A percentile compares a stretch with the other conserved stretches of the same genome.
phyloP scores from a whole-genome alignment of 2,113 vertebrate species.

The Pica pica region DNA sequence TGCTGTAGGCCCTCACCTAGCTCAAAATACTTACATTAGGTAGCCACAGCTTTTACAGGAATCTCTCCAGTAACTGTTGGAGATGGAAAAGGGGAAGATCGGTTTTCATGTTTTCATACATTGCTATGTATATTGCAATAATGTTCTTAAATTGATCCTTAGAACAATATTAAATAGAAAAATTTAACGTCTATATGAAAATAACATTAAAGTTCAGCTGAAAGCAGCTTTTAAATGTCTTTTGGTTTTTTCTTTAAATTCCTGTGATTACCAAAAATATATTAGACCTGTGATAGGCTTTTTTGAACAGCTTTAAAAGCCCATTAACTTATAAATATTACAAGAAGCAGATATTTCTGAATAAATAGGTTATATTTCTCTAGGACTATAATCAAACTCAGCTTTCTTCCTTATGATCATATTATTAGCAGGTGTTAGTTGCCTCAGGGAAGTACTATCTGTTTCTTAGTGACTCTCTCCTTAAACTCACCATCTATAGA shows the following conservation, averaged over 20 bases:
- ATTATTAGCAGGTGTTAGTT: neutral
- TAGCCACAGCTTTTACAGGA: neutral
- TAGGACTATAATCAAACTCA: neutral
- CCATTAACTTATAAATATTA: neutral
- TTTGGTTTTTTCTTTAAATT: neutral
- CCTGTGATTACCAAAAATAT: neutral
- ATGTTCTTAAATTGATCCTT: neutral
- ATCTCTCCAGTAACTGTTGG: neutral
- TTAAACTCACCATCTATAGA: neutral
- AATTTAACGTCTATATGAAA: neutral
- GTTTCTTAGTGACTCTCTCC: neutral
- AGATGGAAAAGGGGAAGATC: neutral
- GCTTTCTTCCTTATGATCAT: neutral
- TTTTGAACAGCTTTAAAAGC: neutral
- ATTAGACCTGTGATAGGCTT: neutral
- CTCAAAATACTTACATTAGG: neutral
- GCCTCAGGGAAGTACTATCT: neutral
- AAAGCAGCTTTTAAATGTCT: neutral
- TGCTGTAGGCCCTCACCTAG: neutral
- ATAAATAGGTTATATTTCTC: neutral
- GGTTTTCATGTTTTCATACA: neutral
- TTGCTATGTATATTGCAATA: neutral
- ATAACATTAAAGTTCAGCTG: neutral
- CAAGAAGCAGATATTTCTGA: neutral
- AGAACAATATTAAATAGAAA: neutral